Conservation (phyloP, 2,113 vertebrate genomes). For the Malurus alboscapulatus region DNA sequence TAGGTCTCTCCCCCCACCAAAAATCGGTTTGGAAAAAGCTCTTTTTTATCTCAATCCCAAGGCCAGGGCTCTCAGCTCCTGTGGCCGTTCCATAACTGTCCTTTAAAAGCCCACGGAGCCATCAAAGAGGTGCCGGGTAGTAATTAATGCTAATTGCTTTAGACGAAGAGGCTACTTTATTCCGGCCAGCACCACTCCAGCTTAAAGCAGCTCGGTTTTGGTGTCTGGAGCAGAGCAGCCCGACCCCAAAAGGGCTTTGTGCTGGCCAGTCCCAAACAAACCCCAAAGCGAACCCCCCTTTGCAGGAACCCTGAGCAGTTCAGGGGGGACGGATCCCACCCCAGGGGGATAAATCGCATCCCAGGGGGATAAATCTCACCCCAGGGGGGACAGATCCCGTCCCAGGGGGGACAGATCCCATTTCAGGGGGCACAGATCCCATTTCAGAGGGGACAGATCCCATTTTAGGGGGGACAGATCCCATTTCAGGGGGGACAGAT, state of each 20-base stretch:
- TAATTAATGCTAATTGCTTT: slow-evolving; percentile 52
- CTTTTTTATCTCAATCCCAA: neutral
- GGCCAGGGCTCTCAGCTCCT: fast-evolving
- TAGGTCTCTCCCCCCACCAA: fast-evolving
- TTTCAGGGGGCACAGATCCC: no score
- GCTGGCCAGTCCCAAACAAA: neutral
- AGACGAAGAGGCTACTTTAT: slow-evolving; percentile 18
- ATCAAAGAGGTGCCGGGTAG: neutral
- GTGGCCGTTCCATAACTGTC: slow-evolving; percentile 10
- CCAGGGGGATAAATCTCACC: no score
- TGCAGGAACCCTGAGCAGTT: neutral
- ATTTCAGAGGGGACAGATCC: no score
- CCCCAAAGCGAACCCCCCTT: fast-evolving
- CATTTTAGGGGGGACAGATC: no score
- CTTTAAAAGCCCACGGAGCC: neutral
- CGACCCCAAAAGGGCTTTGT: neutral
- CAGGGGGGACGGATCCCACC: neutral
- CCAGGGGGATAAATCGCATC: neutral
- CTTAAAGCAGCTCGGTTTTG: fast-evolving
- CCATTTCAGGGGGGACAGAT: no score
- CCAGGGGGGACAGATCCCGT: no score
- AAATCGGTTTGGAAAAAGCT: neutral
- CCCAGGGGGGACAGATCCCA: no score
- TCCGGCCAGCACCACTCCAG: neutral
- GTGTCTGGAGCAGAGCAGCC: neutral